Base-by-base conservation (phyloP, 2,888 invertebrate species). In the Morpho achilles region DNA sequence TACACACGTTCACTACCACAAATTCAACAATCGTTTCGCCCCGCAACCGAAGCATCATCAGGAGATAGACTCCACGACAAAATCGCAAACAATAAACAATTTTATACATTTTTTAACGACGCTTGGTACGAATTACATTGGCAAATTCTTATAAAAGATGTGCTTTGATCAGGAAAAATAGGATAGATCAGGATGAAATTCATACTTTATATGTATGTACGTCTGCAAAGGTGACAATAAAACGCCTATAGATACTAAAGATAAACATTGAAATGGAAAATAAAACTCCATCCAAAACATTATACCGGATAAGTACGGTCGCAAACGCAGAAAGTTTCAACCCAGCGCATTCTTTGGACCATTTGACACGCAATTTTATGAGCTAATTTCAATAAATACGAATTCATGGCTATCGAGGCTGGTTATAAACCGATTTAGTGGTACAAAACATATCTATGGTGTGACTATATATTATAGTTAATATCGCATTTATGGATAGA, bases 301-400 rank as follows among this genome's bases (percentile, higher is more conserved):
- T 61, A 61, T 56, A 53, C 59, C 56, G 71, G 68, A 72, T 75
- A 76, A 77, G 76, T 76, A 75, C 70, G 75, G 75, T 74, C 65
- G 56, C 62, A 59, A 59, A 53, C 47, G 64, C 65, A 67, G 71
- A 70, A 72, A 67, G 61, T 67, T 63, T 50, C 68, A 66, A 64
- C 74, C 75, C 75, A 69, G 67, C 66, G 73, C 71, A 75, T 79
- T 75, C 73, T 63, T 69, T 68, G 69, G 71, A 67, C 71, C 77
- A 78, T 82, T 81, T 79, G 74, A 79, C 76, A 75, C 76, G 71
- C 75, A 69, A 73, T 80, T 84, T 83, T 81, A 84, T 77, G 79
- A 74, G 72, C 67, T 71, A 69, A 73, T 76, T 81, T 79, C 82
- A 77, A 84, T 61, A 61, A 56, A 82, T 75, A 66, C 62, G 75